Conservation (phyloP, 1,140 invertebrate species). For the Heterodera carotae region DNA sequence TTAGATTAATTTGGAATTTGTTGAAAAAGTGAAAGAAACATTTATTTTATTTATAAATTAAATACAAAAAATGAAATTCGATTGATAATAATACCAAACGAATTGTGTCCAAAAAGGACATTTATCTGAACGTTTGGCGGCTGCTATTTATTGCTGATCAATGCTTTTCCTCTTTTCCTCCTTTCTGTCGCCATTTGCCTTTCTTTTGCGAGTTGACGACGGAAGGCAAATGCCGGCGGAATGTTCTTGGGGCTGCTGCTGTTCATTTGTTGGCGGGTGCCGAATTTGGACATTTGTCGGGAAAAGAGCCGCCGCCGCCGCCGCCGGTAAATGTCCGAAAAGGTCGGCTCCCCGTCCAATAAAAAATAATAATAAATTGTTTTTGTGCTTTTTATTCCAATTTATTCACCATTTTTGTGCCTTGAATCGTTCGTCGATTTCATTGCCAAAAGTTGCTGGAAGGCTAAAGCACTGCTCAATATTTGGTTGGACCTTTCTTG, state of each 20-base stretch:
- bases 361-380: not conserved
- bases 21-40: too few relatives aligned
- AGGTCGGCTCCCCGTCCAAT: not conserved
- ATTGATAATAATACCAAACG: too few relatives aligned
- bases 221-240: not conserved
- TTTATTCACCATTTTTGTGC: not conserved
- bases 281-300: not conserved
- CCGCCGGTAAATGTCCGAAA: not conserved
- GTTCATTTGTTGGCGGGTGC: not conserved
- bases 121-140: too few relatives aligned
- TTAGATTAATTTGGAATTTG: too few relatives aligned
- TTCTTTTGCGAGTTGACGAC: not conserved
- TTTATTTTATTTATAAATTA: too few relatives aligned
- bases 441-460: constrained; percentile 4
- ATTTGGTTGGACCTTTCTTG: not conserved
- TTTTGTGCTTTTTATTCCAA: not conserved
- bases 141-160: not conserved
- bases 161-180: not conserved
- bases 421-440: not conserved
- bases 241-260: not conserved
- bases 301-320: not conserved
- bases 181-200: not conserved
- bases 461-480: not conserved
- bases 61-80: too few relatives aligned
- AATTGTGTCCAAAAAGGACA: too few relatives aligned